Evolutionary conservation across 1,140 invertebrate species (phyloP), one percentile per base, ranked within the genome.

Genomic region (Atta texana): DNA sequence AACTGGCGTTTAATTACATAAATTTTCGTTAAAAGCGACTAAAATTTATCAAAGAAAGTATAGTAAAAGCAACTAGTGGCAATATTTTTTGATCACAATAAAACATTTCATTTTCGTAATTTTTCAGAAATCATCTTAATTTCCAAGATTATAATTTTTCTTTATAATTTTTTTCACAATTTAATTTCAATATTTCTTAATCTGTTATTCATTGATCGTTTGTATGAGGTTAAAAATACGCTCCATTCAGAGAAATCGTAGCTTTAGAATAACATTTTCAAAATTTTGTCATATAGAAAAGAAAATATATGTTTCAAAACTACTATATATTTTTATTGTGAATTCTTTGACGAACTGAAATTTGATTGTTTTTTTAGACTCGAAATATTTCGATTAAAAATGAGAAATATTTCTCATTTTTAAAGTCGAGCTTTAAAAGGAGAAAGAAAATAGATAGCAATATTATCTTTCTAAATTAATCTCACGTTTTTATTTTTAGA

Each of bases 121-220:
- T 59, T 59, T 34, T 34, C n/a, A 44, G 34, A n/a, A 34, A 59
- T 39, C 3, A 3, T 75, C n/a, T n/a, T 14, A 14, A 61, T 44
- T n/a, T 21, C 31, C 31, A 21, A 57, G 24, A 57, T 57, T 4
- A 31, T 24, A 24, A 24, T 24, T 24, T 24, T 55, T 57, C 24
- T 31, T 28, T 8, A 31, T 76, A 6, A 14, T 28, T n/a, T 53
- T 28, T 51, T 18, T 74, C 51, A 12, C 12, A 3, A 66, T 68
- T 80, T 69, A 44, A 82, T 82, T 34, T 44, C 0, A 34, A 66
- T n/a, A 34, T 31, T 39, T 77, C 21, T 77, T n/a, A 28, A 77
- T 74, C 28, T 49, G 16, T 12, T 63, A 24, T 18, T 66, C 3
- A 44, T 28, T 8, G 31, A 39, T 63, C 16, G 3, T 18, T 3